Percentiles rank a stretch among this genome's conserved stretches.
phyloP scores from a whole-genome alignment of 2,888 invertebrate genomes.

The Limenitis camilla region DNA sequence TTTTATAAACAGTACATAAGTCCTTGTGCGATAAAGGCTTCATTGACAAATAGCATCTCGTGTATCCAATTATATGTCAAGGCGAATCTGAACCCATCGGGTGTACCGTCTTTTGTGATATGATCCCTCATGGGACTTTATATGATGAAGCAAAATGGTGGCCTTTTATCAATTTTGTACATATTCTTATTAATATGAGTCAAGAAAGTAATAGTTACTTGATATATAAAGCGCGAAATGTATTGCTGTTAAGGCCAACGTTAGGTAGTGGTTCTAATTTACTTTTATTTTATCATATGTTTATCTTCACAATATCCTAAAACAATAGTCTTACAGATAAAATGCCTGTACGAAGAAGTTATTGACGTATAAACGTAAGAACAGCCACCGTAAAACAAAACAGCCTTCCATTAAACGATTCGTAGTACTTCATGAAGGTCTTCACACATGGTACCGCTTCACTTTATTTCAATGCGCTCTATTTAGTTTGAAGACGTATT shows the following conservation, averaged over 20 bases:
- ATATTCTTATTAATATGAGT: constrained; percentile 3
- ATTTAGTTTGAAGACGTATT: neutral
- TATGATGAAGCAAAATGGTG: constrained; percentile 30
- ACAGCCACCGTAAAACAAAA: neutral
- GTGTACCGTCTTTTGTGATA: constrained; percentile 44
- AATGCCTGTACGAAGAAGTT: neutral
- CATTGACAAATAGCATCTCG: constrained; percentile 48
- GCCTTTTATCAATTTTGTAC: constrained; percentile 26
- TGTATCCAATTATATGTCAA: constrained; percentile 60
- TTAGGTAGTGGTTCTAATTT: neutral
- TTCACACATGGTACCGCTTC: neutral
- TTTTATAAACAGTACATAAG: constrained; percentile 4
- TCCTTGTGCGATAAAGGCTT: constrained; percentile 22
- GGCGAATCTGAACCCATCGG: constrained; percentile 41
- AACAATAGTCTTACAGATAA: neutral
- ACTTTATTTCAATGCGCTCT: constrained; percentile 1
- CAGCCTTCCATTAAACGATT: neutral
- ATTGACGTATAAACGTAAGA: constrained; percentile 1
- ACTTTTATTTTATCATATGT: no score
- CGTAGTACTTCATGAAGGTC: neutral
- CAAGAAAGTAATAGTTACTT: neutral
- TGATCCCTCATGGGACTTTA: constrained; percentile 34
- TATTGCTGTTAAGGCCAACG: neutral
- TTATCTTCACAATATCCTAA: neutral
- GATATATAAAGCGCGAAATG: neutral